A percentile compares a stretch with the other conserved stretches of the same genome.
These are phyloP conservation scores for Psilopogon haemacephalus DNA, from an alignment of 2,113 vertebrate genomes.

Conservation along the genomic window DNA sequence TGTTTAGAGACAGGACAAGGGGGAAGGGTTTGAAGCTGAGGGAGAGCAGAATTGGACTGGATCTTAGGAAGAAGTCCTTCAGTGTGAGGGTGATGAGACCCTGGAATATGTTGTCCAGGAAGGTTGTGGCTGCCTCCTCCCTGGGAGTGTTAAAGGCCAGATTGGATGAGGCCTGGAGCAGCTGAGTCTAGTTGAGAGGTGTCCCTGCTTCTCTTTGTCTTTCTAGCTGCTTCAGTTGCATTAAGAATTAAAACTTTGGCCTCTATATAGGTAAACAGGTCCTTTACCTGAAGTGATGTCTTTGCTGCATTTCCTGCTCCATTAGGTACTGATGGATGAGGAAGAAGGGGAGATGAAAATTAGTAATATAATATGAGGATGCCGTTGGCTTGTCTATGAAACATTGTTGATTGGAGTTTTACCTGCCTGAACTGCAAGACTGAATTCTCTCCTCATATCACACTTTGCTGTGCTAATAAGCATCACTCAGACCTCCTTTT, in stretches of 20 bases:
- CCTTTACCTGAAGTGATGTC: not conserved
- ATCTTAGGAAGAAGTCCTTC: too few species aligned
- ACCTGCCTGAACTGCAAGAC: not conserved
- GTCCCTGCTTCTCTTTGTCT: not conserved
- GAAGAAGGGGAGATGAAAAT: not conserved
- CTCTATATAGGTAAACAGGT: not conserved
- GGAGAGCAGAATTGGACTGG: too few species aligned
- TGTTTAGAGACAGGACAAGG: too few species aligned
- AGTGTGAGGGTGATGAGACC: too few species aligned
- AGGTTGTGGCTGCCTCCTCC: too few species aligned
- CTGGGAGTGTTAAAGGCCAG: too few species aligned
- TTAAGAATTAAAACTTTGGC: not conserved
- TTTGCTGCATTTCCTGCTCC: not conserved
- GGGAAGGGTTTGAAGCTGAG: too few species aligned
- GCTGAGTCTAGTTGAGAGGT: too few species aligned
- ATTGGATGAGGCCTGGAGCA: too few species aligned
- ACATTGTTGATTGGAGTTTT: not conserved
- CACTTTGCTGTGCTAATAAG: not conserved
- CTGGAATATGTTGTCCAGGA: too few species aligned
- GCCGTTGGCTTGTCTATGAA: accelerated
- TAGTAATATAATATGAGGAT: accelerated
- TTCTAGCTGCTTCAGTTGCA: not conserved
- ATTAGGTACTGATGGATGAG: not conserved
- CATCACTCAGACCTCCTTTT: not conserved
- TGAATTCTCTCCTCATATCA: not conserved